Evolutionary conservation across 2,113 vertebrate species (phyloP).

Genomic region (Siniperca knerii): DNA sequence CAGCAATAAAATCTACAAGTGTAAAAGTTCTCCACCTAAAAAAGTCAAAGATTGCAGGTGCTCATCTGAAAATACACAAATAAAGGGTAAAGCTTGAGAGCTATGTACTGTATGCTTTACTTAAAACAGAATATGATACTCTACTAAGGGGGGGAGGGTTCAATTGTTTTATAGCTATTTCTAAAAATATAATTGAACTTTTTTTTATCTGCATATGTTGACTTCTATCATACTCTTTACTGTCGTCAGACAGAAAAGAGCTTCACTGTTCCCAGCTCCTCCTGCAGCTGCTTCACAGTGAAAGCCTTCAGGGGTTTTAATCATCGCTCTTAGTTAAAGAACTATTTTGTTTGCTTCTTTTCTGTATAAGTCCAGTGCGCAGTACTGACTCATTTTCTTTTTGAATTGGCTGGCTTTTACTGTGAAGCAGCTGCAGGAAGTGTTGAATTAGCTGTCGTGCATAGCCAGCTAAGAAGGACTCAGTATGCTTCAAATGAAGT

Average conservation of each 20-base stretch:
- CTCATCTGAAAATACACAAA: no score
- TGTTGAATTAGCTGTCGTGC: not conserved
- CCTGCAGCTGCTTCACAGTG: not conserved
- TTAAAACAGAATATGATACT: no score
- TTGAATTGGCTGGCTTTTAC: not conserved
- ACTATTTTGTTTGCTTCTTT: not conserved
- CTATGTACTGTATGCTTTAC: no score
- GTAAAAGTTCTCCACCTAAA: not conserved
- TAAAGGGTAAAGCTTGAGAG: not conserved
- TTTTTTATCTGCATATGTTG: not conserved
- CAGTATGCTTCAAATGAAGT: not conserved
- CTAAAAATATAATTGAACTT: not conserved
- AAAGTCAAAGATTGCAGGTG: no score
- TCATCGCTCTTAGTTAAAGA: not conserved
- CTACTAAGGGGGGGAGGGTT: no score
- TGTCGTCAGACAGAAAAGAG: no score
- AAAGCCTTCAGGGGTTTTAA: not conserved
- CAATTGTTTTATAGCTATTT: not conserved
- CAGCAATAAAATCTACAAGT: not conserved
- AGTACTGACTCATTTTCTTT: not conserved
- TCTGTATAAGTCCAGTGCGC: not conserved
- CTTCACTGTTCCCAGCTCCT: not conserved
- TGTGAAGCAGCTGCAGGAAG: not conserved
- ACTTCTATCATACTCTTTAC: not conserved
- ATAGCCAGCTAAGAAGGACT: not conserved